These are phyloP conservation scores for Agriopis marginaria DNA, from an alignment of 2,888 invertebrate species.

Conservation along the genomic window DNA sequence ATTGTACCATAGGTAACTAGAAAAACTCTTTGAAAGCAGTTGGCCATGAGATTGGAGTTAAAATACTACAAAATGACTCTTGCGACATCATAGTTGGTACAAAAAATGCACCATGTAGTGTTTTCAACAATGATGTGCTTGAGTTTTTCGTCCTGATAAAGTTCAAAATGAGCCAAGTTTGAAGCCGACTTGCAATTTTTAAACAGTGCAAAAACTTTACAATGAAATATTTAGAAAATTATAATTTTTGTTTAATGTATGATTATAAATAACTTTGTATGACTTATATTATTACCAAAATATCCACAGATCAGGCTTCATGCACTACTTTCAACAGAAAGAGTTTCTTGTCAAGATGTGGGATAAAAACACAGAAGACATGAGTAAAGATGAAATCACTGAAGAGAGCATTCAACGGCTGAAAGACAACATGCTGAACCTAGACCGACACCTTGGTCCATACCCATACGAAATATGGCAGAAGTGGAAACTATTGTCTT, in stretches of 20 bases:
- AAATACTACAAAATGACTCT: too few species aligned
- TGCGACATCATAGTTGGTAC: too few species aligned
- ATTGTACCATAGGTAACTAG: too few species aligned
- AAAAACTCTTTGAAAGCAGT: too few species aligned
- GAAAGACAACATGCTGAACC: conserved; percentile 88
- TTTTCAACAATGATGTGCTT: too few species aligned
- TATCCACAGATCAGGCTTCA: conserved; percentile 90
- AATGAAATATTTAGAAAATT: too few species aligned
- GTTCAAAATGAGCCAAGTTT: too few species aligned
- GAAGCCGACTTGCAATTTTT: too few species aligned
- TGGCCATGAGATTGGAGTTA: too few species aligned
- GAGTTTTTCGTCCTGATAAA: too few species aligned
- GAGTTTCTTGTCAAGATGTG: conserved; percentile 96
- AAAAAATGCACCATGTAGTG: too few species aligned
- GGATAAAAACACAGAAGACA: conserved; percentile 92
- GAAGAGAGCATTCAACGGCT: conserved; percentile 89
- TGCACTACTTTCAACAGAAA: conserved; percentile 92
- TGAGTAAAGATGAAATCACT: conserved; percentile 88
- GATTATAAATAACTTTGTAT: background rate
- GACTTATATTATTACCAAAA: background rate
- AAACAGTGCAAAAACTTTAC: too few species aligned
- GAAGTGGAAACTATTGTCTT: conserved; percentile 93
- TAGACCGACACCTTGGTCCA: conserved; percentile 93
- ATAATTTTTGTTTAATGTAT: background rate
- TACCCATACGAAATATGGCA: conserved; percentile 96